phyloP scores from a whole-genome alignment of 1,140 invertebrate species.

The Oryzaephilus surinamensis region DNA sequence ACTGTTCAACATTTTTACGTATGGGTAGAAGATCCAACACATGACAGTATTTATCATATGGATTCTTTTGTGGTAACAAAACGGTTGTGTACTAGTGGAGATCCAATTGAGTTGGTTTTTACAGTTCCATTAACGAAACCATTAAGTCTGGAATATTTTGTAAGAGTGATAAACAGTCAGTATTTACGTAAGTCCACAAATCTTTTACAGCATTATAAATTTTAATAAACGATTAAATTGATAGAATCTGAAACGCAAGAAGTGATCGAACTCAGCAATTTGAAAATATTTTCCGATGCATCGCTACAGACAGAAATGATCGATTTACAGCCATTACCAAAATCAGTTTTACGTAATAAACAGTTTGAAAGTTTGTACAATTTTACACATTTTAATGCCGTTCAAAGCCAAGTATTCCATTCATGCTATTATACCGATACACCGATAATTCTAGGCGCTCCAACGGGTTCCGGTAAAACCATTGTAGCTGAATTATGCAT shows the following conservation, averaged over 20 bases:
- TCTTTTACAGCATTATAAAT: background rate
- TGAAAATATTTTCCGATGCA: constrained; percentile 86
- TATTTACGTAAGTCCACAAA: constrained; percentile 63
- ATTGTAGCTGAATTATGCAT: constrained; percentile 97
- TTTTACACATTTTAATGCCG: constrained; percentile 96
- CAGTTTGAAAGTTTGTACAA: constrained; percentile 74
- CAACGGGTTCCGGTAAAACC: constrained; percentile 98
- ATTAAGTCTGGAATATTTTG: constrained; percentile 83
- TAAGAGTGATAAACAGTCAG: constrained; percentile 76
- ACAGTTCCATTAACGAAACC: constrained; percentile 91
- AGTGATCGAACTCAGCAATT: constrained; percentile 76
- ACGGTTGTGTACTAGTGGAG: constrained; percentile 56
- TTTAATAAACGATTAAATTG: constrained; percentile 9
- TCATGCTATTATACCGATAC: constrained; percentile 90
- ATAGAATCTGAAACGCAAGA: constrained; percentile 27
- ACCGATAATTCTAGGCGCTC: constrained; percentile 92
- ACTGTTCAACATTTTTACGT: constrained; percentile 88
- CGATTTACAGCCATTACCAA: constrained; percentile 81
- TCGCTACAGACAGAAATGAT: constrained; percentile 90
- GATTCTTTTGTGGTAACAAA: constrained; percentile 86
- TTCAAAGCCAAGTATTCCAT: constrained; percentile 98
- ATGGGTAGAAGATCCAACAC: constrained; percentile 94
- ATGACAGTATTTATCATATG: constrained; percentile 90
- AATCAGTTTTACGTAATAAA: constrained; percentile 62
- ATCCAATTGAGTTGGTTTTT: constrained; percentile 80